Conservation (phyloP, 2,113 vertebrate genomes). For the Edolisoma coerulescens region DNA sequence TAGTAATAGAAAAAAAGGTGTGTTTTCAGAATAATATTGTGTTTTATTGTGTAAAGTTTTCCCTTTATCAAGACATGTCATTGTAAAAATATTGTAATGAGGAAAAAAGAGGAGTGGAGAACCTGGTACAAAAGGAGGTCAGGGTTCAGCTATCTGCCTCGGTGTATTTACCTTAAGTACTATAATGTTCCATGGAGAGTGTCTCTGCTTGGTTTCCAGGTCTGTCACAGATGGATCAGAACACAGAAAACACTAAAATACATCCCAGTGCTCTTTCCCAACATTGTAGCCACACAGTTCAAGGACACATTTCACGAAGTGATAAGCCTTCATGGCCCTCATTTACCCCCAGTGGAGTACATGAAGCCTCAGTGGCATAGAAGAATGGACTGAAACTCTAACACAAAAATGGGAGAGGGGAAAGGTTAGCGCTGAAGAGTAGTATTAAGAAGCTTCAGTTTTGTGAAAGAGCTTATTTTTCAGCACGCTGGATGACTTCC, state of each 20-base stretch:
- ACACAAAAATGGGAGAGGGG: not conserved
- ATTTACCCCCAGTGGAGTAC: not conserved
- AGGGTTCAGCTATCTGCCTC: not conserved
- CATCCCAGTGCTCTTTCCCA: not conserved
- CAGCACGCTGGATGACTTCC: not conserved
- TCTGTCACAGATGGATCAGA: not conserved
- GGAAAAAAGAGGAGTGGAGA: not conserved
- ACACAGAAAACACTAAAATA: not conserved
- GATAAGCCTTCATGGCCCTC: not conserved
- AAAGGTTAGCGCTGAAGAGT: not conserved
- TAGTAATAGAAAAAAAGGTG: constrained; percentile 19
- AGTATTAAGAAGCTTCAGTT: not conserved
- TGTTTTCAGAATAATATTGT: not conserved
- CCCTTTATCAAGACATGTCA: not conserved
- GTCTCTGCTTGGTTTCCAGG: not conserved
- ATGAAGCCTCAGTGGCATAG: not conserved
- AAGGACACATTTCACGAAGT: not conserved
- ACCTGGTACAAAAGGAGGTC: not conserved
- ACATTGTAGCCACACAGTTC: not conserved
- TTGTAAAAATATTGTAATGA: not conserved
- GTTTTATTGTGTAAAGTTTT: constrained; percentile 16
- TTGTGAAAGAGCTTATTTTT: not conserved
- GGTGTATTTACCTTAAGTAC: not conserved
- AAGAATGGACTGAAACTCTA: not conserved
- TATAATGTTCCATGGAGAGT: not conserved